These are phyloP conservation scores for Tetramorium simillimum DNA, from an alignment of 1,140 invertebrate species.

Conservation along the genomic window DNA sequence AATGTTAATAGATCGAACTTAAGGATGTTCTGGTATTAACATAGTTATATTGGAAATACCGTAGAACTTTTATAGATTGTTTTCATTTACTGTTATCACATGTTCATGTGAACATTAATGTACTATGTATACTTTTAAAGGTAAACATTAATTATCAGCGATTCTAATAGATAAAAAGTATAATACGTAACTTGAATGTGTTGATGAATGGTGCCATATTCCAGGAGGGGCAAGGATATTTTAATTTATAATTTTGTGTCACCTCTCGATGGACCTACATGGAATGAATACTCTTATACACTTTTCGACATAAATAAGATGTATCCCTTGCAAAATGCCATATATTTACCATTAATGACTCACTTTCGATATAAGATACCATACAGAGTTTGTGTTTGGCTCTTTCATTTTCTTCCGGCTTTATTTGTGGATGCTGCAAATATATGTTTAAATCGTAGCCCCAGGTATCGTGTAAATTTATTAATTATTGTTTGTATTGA, in stretches of 20 bases:
- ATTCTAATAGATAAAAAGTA: too few species aligned
- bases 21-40: too few species aligned
- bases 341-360: background rate
- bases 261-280: background rate
- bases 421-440: background rate
- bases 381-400: constrained; percentile 1
- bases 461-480: background rate
- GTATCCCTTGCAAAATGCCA: background rate
- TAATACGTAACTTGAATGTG: too few species aligned
- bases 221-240: background rate
- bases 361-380: background rate
- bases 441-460: background rate
- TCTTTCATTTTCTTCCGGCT: background rate
- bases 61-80: too few species aligned
- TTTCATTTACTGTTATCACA: too few species aligned
- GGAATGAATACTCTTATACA: background rate
- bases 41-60: too few species aligned
- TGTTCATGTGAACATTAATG: too few species aligned
- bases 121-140: too few species aligned
- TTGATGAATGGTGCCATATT: background rate
- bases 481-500: too few species aligned
- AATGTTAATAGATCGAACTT: too few species aligned
- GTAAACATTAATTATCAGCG: too few species aligned
- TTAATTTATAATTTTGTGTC: constrained; percentile 9
- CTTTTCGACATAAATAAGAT: background rate